phyloP scores from a whole-genome alignment of 64 coral and sea anemone species.

The Porites australiensis region DNA sequence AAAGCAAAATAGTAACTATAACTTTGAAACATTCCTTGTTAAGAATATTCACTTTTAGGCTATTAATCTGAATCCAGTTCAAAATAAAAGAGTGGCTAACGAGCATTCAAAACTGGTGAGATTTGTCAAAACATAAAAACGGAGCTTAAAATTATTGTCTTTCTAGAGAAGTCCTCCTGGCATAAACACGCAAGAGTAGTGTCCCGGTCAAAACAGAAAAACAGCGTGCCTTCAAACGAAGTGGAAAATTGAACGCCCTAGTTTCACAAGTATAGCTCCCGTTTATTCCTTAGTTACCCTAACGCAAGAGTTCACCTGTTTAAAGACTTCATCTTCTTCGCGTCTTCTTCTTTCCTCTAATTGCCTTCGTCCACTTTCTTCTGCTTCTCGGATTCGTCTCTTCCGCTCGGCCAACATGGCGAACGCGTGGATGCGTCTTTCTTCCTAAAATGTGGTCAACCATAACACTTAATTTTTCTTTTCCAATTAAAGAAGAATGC shows the following conservation, averaged over 20 bases:
- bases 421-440: constrained; percentile 94
- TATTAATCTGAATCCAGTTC: too few relatives aligned
- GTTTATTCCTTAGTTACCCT: background rate
- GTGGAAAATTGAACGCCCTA: background rate
- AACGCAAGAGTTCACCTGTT: constrained; percentile 76
- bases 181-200: background rate
- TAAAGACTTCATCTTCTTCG: constrained; percentile 99
- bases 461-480: constrained; percentile 4
- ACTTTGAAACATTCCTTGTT: too few relatives aligned
- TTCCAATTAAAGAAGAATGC: background rate
- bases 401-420: constrained; percentile 98
- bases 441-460: constrained; percentile 78
- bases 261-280: background rate
- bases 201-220: background rate
- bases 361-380: constrained; percentile 95
- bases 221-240: background rate
- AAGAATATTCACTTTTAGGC: too few relatives aligned
- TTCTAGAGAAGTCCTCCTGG: too few relatives aligned
- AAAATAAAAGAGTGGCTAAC: too few relatives aligned
- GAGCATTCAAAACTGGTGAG: too few relatives aligned
- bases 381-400: constrained; percentile 94
- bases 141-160: too few relatives aligned
- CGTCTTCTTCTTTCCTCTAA: constrained; percentile 91
- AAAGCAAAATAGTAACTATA: too few relatives aligned
- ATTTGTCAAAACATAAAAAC: too few relatives aligned